phyloP scores from a whole-genome alignment of 2,888 invertebrate species.

The Hyles lineata region DNA sequence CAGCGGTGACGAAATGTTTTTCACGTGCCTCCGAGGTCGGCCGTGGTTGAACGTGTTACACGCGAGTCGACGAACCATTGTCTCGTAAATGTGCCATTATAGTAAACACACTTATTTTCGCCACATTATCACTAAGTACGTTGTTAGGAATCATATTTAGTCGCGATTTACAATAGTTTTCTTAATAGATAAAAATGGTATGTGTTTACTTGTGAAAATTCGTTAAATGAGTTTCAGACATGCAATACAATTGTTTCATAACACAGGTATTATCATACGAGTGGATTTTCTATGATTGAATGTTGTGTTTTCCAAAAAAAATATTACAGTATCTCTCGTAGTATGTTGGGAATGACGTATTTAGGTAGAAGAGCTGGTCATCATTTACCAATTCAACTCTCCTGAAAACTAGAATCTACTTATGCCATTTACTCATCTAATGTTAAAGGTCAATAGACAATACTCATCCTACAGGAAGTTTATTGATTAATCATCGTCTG shows the following conservation, averaged over 20 bases:
- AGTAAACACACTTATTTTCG: background rate
- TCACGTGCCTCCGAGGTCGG: background rate
- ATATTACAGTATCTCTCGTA: background rate
- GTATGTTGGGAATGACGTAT: background rate
- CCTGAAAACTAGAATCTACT: too few species aligned
- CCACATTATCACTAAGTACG: background rate
- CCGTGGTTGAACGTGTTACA: background rate
- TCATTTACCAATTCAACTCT: too few species aligned
- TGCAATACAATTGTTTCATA: background rate
- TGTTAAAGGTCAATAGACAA: background rate
- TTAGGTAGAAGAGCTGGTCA: too few species aligned
- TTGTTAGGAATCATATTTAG: background rate
- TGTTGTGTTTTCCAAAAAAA: background rate
- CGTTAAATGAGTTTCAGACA: background rate
- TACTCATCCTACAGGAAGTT: background rate
- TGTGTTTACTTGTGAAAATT: background rate
- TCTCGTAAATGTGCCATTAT: background rate
- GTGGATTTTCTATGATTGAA: background rate
- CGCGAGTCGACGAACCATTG: background rate
- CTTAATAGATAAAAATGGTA: background rate
- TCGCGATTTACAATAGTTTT: background rate
- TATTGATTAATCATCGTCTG: background rate
- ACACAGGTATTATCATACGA: background rate
- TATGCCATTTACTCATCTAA: background rate
- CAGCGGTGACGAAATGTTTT: background rate